Percentiles rank a stretch among this genome's conserved stretches.
phyloP scores from a whole-genome alignment of 1,140 invertebrate genomes.

The Mya arenaria region DNA sequence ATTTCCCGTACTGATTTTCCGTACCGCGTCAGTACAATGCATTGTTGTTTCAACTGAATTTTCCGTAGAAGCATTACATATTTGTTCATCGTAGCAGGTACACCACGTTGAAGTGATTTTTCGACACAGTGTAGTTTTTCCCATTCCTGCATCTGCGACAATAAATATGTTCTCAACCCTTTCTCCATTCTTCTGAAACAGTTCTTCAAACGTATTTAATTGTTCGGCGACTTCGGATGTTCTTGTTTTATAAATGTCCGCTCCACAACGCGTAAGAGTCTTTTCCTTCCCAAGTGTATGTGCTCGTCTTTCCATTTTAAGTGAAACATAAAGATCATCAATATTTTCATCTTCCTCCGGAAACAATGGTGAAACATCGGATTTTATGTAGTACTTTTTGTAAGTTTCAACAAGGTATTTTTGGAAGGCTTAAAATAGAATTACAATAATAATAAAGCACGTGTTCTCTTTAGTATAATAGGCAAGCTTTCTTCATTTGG shows the following conservation, averaged over 20 bases:
- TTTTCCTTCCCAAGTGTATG: neutral
- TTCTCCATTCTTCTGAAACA: neutral
- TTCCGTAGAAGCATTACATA: too few relatives aligned
- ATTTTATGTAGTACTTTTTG: conserved; percentile 3
- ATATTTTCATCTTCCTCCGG: neutral
- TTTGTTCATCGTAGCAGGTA: neutral
- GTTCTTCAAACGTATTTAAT: neutral
- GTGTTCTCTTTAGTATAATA: too few relatives aligned
- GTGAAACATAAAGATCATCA: neutral
- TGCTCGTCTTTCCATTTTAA: conserved; percentile 7
- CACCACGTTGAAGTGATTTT: conserved; percentile 12
- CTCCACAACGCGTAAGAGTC: neutral
- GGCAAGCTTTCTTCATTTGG: too few relatives aligned
- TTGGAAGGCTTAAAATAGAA: neutral
- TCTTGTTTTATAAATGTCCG: too few relatives aligned
- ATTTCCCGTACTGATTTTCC: neutral
- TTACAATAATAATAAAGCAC: too few relatives aligned
- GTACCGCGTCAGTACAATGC: neutral
- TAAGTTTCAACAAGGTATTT: neutral
- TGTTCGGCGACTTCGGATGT: too few relatives aligned
- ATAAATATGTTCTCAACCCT: neutral
- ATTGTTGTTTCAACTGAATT: neutral
- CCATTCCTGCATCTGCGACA: conserved; percentile 1
- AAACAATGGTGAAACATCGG: neutral
- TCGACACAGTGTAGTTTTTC: neutral